Conservation (phyloP, 2,113 vertebrate genomes). For the Mionectes macconnelli region DNA sequence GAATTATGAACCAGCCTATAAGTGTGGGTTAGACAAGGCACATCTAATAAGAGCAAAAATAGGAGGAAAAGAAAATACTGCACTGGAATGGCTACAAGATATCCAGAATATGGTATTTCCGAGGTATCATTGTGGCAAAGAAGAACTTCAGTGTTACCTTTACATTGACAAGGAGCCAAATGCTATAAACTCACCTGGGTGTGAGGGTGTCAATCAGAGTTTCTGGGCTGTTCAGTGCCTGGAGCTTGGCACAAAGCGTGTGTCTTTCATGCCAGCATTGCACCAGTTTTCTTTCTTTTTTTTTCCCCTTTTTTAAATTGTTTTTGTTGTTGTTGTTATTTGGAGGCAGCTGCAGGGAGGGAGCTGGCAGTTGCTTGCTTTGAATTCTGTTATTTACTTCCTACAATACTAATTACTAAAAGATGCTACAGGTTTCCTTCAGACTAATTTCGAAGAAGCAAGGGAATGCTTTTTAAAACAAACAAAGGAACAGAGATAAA, state of each 20-base stretch:
- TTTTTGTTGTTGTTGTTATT: neutral
- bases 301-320: neutral
- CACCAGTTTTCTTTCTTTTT: neutral
- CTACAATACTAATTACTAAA: neutral
- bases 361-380: neutral
- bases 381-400: neutral
- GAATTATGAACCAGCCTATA: neutral
- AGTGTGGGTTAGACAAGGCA: neutral
- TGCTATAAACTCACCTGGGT: neutral
- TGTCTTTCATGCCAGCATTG: neutral
- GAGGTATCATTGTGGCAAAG: neutral
- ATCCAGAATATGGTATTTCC: neutral
- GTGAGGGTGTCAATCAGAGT: neutral
- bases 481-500: neutral
- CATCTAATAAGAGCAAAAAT: neutral
- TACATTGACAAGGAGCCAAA: neutral
- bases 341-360: neutral
- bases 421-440: neutral
- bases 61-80: neutral
- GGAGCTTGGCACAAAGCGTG: neutral
- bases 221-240: neutral
- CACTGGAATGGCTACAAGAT: neutral
- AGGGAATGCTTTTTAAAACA: neutral
- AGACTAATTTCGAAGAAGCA: neutral
- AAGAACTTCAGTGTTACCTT: neutral